Conservation (phyloP, 2,888 invertebrate genomes). For the Drosophila mercatorum region DNA sequence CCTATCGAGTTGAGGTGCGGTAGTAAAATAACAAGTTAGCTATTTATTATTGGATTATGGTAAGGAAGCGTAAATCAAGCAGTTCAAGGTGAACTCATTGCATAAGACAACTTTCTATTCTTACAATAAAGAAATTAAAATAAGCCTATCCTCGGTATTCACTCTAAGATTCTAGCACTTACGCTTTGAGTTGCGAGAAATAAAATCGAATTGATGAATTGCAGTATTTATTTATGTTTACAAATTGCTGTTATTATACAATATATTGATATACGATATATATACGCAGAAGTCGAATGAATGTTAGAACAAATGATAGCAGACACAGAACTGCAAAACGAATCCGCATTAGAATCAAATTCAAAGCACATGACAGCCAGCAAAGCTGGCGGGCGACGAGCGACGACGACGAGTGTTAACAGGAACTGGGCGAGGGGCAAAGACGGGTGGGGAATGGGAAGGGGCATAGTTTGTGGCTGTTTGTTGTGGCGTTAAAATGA, state of each 20-base stretch:
- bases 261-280: constrained; percentile 4
- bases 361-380: constrained; percentile 47
- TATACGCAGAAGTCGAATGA: constrained; percentile 1
- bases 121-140: too few relatives aligned
- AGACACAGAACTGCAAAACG: constrained; percentile 30
- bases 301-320: constrained; percentile 10
- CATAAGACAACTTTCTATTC: constrained; percentile 11
- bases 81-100: not conserved
- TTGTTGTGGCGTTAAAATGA: constrained; percentile 55
- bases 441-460: not conserved
- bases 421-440: constrained; percentile 8
- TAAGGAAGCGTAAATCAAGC: not conserved
- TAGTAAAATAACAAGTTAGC: constrained; percentile 3
- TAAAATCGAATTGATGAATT: not conserved
- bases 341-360: constrained; percentile 65
- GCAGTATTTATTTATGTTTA: constrained; percentile 9
- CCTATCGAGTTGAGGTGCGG: constrained; percentile 3
- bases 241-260: constrained; percentile 1
- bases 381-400: constrained; percentile 32
- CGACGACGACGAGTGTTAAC: constrained; percentile 30
- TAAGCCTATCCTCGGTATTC: too few relatives aligned
- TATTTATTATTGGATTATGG: constrained; percentile 2
- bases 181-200: not conserved
- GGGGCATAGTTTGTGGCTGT: constrained; percentile 6
- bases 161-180: not conserved